Percentiles rank a stretch among this genome's conserved stretches.
phyloP scores from a whole-genome alignment of 53 echinoderm and acorn worm species.

The Pentamera pediparva region DNA sequence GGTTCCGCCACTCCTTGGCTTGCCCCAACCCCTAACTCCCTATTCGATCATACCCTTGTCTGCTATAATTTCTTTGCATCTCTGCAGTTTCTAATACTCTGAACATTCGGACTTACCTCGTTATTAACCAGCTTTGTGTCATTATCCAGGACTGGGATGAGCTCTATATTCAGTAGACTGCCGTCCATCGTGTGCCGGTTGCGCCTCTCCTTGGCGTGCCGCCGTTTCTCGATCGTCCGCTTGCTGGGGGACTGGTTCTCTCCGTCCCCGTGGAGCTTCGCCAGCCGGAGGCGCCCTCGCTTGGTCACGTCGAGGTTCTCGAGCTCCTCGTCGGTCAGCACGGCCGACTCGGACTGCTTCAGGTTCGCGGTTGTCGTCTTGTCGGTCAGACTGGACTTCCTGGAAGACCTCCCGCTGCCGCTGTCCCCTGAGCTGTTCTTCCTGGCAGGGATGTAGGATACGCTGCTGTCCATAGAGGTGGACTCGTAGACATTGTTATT shows the following conservation, averaged over 20 bases:
- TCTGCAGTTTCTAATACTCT: not conserved
- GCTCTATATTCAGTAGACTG: conserved; percentile 62
- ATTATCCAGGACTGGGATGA: conserved; percentile 36
- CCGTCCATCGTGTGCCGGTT: conserved; percentile 85
- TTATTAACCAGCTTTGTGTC: conserved; percentile 15
- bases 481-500: conserved; percentile 89
- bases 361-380: not conserved
- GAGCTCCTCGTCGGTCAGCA: conserved; percentile 64
- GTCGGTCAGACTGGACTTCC: conserved; percentile 19
- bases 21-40: conserved; percentile 46
- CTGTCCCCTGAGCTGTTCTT: conserved; percentile 12
- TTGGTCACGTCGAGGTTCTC: conserved; percentile 72
- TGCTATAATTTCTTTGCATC: not conserved
- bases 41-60: not conserved
- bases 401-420: conserved; percentile 21
- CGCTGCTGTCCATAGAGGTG: not conserved
- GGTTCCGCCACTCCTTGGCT: conserved; percentile 57
- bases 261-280: conserved; percentile 60
- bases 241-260: conserved; percentile 92
- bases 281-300: conserved; percentile 40
- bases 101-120: conserved; percentile 45
- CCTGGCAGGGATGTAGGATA: conserved; percentile 1
- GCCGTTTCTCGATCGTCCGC: conserved; percentile 78
- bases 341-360: conserved; percentile 39
- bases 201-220: conserved; percentile 65